These are phyloP conservation scores for Pristionchus japonicus DNA, from an alignment of 2,888 invertebrate genomes.

Conservation along the genomic window DNA sequence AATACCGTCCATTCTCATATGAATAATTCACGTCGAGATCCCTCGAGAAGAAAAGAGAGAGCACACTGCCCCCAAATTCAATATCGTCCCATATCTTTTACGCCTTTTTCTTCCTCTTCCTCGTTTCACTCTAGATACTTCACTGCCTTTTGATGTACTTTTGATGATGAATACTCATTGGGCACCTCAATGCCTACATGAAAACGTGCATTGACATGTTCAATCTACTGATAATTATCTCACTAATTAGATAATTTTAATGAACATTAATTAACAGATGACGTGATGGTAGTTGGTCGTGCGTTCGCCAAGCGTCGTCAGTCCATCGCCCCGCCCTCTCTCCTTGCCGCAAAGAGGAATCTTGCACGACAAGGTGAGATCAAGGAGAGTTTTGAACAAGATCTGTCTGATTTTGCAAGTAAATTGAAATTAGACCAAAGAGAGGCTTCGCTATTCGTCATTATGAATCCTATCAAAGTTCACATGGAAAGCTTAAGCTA, in stretches of 20 bases:
- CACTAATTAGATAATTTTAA: neutral
- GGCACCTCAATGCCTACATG: no score
- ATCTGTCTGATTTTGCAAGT: no score
- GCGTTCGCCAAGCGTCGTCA: slow-evolving; percentile 56
- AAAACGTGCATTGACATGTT: no score
- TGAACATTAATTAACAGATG: slow-evolving; percentile 20
- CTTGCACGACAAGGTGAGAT: slow-evolving; percentile 42
- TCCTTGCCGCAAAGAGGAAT: slow-evolving; percentile 15
- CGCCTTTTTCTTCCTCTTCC: neutral
- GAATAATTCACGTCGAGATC: slow-evolving; percentile 7
- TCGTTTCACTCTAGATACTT: neutral
- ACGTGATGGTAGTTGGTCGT: slow-evolving; percentile 54
- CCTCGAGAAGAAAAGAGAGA: slow-evolving; percentile 21
- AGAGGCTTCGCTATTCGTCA: no score
- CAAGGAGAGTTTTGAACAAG: neutral
- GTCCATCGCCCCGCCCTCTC: slow-evolving; percentile 50
- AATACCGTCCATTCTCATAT: neutral
- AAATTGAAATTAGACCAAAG: no score
- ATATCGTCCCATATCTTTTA: neutral
- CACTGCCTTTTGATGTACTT: neutral
- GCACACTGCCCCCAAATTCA: slow-evolving; percentile 37
- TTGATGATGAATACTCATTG: no score
- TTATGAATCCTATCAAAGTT: no score
- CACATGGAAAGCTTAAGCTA: no score
- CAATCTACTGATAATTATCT: no score